Conservation (phyloP, 2,797 vertebrate genomes). For the Holocentrus rufus region DNA sequence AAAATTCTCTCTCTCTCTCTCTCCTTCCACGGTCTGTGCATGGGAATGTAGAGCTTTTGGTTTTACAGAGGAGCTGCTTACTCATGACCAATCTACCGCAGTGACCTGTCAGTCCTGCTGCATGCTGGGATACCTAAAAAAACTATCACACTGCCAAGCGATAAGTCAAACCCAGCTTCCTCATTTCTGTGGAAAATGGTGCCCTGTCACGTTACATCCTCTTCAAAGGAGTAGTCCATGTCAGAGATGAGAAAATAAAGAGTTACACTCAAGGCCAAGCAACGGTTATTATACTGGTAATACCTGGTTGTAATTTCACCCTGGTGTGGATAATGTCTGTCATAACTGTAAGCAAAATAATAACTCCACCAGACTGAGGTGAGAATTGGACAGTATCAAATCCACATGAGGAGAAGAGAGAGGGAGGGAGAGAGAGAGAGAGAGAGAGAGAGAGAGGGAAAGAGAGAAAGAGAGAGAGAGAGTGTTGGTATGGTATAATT, state of each 20-base stretch:
- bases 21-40: background rate
- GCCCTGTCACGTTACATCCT: background rate
- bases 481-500: background rate
- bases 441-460: background rate
- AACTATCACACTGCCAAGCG: background rate
- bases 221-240: background rate
- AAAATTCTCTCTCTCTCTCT: no score
- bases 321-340: background rate
- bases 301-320: slow-evolving; percentile 15
- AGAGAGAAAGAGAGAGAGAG: background rate
- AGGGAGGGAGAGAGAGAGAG: no score
- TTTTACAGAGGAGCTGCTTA: slow-evolving; percentile 48
- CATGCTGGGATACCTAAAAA: slow-evolving; percentile 55
- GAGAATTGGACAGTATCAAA: no score
- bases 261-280: background rate
- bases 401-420: background rate
- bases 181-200: slow-evolving; percentile 20
- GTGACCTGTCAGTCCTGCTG: slow-evolving; percentile 56
- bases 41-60: slow-evolving; percentile 38
- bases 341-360: no score
- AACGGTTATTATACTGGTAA: background rate
- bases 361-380: no score
- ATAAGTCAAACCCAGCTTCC: slow-evolving; percentile 34
- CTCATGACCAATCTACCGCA: slow-evolving; percentile 53
- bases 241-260: background rate